phyloP scores from a whole-genome alignment of 2,113 vertebrate species.

The Tautogolabrus adspersus region DNA sequence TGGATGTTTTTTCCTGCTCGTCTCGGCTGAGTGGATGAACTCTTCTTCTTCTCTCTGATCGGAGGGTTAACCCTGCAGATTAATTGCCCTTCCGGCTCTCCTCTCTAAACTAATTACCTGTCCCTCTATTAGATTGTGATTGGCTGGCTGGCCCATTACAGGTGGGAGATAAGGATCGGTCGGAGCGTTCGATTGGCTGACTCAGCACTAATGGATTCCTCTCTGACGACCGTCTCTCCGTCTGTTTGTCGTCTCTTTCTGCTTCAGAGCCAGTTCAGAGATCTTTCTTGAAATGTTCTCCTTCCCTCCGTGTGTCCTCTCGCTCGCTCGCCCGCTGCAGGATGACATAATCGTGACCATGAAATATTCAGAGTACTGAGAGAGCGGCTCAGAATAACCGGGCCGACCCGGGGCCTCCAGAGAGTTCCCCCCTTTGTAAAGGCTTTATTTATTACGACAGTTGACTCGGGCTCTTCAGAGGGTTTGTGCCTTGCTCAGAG shows the following conservation, averaged over 20 bases:
- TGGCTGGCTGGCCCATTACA: constrained; percentile 45
- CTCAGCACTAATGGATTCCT: constrained; percentile 54
- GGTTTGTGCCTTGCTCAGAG: background rate
- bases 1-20: background rate
- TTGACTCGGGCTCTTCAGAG: constrained; percentile 3
- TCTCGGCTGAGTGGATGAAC: background rate
- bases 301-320: background rate
- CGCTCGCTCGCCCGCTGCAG: constrained; percentile 6
- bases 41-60: constrained; percentile 11
- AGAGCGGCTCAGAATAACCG: constrained; percentile 47
- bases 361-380: constrained; percentile 65
- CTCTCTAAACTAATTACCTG: constrained; percentile 69
- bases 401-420: constrained; percentile 36
- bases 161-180: constrained; percentile 61
- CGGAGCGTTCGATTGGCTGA: constrained; percentile 51
- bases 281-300: background rate
- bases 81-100: constrained; percentile 57
- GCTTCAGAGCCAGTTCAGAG: background rate
- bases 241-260: background rate
- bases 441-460: constrained; percentile 22
- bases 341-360: constrained; percentile 67
- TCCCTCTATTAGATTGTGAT: constrained; percentile 62
- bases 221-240: constrained; percentile 17
- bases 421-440: constrained; percentile 19
- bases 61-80: background rate